These are phyloP conservation scores for Phaedon cochleariae DNA, from an alignment of 2,888 invertebrate genomes.

Conservation along the genomic window DNA sequence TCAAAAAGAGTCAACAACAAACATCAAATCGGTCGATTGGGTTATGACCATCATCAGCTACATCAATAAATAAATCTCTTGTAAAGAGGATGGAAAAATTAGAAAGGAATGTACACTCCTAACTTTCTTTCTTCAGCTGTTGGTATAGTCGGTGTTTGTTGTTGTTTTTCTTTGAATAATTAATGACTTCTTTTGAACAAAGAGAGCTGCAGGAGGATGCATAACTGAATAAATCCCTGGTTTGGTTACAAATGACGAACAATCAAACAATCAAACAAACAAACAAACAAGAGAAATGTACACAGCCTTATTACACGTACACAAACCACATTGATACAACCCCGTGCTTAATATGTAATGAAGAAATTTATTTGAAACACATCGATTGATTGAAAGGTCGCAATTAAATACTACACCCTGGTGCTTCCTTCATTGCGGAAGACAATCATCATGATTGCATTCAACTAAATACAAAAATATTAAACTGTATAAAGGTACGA, in stretches of 20 bases:
- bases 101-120: no score
- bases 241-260: conserved; percentile 50
- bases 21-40: no score
- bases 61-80: no score
- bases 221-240: conserved; percentile 37
- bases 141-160: no score
- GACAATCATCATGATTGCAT: conserved; percentile 63
- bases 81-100: no score
- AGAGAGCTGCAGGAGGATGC: background rate
- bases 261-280: background rate
- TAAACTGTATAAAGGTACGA: conserved; percentile 63
- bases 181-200: no score
- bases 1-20: no score
- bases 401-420: conserved; percentile 63
- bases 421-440: conserved; percentile 62
- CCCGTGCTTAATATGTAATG: conserved; percentile 61
- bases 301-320: conserved; percentile 64
- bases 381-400: conserved; percentile 63
- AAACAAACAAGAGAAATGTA: conserved; percentile 55
- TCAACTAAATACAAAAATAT: conserved; percentile 64
- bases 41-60: no score
- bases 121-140: no score
- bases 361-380: conserved; percentile 59
- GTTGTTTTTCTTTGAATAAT: no score
- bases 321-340: conserved; percentile 62